These are phyloP conservation scores for Neoarius graeffei DNA, from an alignment of 2,113 vertebrate species.

Conservation along the genomic window DNA sequence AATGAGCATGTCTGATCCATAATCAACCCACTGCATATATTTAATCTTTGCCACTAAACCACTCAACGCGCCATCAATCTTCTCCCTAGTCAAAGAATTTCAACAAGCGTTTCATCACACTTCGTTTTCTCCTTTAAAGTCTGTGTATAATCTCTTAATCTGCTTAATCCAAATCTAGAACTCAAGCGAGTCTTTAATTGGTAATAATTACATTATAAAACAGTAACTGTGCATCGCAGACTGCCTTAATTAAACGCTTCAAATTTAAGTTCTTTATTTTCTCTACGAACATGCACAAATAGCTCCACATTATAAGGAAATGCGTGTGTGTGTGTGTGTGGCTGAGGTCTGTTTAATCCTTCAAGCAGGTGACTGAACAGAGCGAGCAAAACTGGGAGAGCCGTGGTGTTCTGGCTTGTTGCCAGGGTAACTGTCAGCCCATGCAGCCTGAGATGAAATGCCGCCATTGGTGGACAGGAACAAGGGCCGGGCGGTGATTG, in stretches of 20 bases:
- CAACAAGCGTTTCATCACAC: background rate
- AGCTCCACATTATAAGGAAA: constrained; percentile 30
- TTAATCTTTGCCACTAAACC: constrained; percentile 12
- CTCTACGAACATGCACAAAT: background rate
- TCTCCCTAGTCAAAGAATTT: background rate
- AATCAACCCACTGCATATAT: background rate
- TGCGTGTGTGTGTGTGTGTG: constrained; percentile 14
- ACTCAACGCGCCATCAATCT: background rate
- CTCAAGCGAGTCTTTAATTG: background rate
- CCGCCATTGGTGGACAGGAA: constrained; percentile 64
- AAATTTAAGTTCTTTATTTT: background rate
- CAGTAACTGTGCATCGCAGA: background rate
- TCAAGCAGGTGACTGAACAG: constrained; percentile 55
- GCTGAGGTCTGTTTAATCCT: constrained; percentile 55
- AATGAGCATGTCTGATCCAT: background rate
- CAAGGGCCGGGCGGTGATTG: constrained; percentile 58
- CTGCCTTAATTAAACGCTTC: background rate
- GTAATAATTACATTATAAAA: constrained; percentile 5
- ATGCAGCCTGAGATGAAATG: constrained; percentile 53
- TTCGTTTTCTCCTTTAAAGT: background rate
- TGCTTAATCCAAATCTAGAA: constrained; percentile 5
- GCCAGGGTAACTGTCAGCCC: constrained; percentile 74
- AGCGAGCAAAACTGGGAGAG: constrained; percentile 44
- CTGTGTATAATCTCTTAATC: background rate
- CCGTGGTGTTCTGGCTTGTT: constrained; percentile 70